phyloP scores from a whole-genome alignment of 2,888 invertebrate species.

The Congeria kusceri region DNA sequence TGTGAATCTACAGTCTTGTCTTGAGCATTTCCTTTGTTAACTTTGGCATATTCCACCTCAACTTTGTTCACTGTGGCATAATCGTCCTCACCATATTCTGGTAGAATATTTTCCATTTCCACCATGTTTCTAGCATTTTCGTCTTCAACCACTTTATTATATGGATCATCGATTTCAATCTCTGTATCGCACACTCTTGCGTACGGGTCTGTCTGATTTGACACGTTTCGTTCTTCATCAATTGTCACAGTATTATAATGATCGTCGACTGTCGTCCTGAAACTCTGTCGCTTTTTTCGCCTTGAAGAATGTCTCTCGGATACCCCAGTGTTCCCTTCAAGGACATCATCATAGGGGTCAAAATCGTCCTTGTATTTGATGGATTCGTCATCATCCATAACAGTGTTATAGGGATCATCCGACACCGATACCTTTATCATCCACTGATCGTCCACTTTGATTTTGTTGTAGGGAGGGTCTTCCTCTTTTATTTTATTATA shows the following conservation, averaged over 20 bases:
- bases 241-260: constrained; percentile 44
- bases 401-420: constrained; percentile 64
- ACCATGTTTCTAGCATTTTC: constrained; percentile 18
- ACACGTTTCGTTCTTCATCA: constrained; percentile 66
- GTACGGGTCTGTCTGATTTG: constrained; percentile 65
- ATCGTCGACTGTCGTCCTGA: constrained; percentile 37
- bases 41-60: constrained; percentile 62
- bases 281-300: constrained; percentile 13
- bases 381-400: constrained; percentile 56
- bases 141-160: constrained; percentile 59
- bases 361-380: constrained; percentile 14
- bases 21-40: constrained; percentile 38
- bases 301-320: constrained; percentile 16
- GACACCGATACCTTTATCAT: constrained; percentile 44
- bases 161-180: constrained; percentile 65
- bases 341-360: constrained; percentile 33
- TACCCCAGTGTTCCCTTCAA: constrained; percentile 16
- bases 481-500: constrained; percentile 59
- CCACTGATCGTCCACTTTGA: constrained; percentile 59
- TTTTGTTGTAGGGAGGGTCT: constrained; percentile 67
- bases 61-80: constrained; percentile 52
- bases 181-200: constrained; percentile 58
- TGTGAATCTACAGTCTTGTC: not conserved
- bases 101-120: constrained; percentile 9
- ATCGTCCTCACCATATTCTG: constrained; percentile 47